A percentile compares a stretch with the other conserved stretches of the same genome.
phyloP scores from a whole-genome alignment of 2,888 invertebrate species.

The Drosophila ochracea region DNA sequence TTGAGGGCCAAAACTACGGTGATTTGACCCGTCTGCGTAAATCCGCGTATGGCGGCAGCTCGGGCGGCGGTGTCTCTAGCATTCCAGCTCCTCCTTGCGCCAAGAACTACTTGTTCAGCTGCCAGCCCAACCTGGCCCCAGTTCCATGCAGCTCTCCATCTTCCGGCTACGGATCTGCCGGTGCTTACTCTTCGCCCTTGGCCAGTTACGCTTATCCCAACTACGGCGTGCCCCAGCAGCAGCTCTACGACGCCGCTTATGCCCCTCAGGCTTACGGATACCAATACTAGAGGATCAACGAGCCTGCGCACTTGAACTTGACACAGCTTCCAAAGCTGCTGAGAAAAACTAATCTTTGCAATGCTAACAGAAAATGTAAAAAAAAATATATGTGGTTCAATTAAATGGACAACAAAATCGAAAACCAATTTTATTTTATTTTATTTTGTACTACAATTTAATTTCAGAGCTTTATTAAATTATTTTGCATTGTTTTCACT shows the following conservation, averaged over 20 bases:
- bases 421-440: neutral
- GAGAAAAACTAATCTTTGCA: conserved; percentile 37
- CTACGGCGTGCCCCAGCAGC: conserved; percentile 72
- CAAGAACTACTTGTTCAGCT: conserved; percentile 80
- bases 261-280: conserved; percentile 61
- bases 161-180: conserved; percentile 68
- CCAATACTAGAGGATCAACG: conserved; percentile 56
- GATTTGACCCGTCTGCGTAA: conserved; percentile 78
- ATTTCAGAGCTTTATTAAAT: neutral
- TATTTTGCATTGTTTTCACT: too few species aligned
- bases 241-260: conserved; percentile 56
- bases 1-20: conserved; percentile 50
- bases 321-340: conserved; percentile 29
- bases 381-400: conserved; percentile 62
- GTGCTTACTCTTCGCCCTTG: conserved; percentile 80
- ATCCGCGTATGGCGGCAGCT: conserved; percentile 71
- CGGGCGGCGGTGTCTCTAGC: conserved; percentile 63
- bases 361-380: conserved; percentile 40
- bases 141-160: conserved; percentile 75
- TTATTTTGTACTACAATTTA: neutral
- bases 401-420: conserved; percentile 19
- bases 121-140: conserved; percentile 77
- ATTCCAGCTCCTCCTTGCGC: conserved; percentile 76
- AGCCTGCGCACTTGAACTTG: conserved; percentile 11
- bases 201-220: conserved; percentile 64